A percentile compares a stretch with the other conserved stretches of the same genome.
These are phyloP conservation scores for Eilema sororculum DNA, from an alignment of 2,888 invertebrate species.

Conservation along the genomic window DNA sequence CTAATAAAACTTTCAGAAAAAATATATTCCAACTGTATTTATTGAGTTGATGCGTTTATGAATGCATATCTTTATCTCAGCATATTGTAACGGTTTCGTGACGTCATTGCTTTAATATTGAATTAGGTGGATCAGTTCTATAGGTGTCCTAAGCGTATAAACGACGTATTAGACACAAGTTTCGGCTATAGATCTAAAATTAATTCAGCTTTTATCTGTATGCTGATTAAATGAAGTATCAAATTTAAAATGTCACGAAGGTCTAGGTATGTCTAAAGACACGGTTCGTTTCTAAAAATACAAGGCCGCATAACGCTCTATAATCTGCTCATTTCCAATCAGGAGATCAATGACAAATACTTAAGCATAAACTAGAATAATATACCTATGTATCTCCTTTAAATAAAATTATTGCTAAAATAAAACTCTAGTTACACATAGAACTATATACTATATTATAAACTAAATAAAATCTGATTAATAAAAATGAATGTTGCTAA, in stretches of 20 bases:
- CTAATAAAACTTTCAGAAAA: background rate
- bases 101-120: slow-evolving; percentile 48
- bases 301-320: slow-evolving; percentile 29
- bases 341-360: background rate
- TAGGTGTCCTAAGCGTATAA: background rate
- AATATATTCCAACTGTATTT: slow-evolving; percentile 48
- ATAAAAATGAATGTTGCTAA: background rate
- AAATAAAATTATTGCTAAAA: no score
- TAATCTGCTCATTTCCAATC: background rate
- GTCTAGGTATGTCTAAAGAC: slow-evolving; percentile 15
- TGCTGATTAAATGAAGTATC: slow-evolving; percentile 7
- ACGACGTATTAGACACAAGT: background rate
- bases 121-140: slow-evolving; percentile 37
- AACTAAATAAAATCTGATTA: background rate
- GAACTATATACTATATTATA: no score
- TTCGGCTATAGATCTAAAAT: slow-evolving; percentile 4
- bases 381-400: no score
- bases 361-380: background rate
- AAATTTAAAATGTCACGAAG: slow-evolving; percentile 21
- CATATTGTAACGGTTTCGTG: slow-evolving; percentile 43
- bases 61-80: slow-evolving; percentile 46
- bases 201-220: slow-evolving; percentile 13
- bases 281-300: slow-evolving; percentile 23
- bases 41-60: slow-evolving; percentile 48
- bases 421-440: no score